Base-by-base conservation (phyloP, 2,113 vertebrate genomes). In the Petromus typicus region DNA sequence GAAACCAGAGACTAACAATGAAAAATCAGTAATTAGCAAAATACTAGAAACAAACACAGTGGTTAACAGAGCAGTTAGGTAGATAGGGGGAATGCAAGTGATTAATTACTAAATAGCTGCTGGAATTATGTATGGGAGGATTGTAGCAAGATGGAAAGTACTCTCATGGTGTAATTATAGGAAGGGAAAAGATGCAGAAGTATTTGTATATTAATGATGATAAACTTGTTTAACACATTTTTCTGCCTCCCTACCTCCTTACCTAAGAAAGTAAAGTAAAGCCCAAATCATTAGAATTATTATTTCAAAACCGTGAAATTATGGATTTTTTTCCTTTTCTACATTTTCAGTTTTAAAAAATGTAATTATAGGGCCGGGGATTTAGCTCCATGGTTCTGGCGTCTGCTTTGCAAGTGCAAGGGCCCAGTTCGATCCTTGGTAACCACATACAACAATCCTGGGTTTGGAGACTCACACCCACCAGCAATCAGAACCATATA, bases 21-120 rank as follows among this genome's bases (percentile, higher is more conserved):
- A 40, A 91, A 67, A 95, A n/a, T 75, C 89, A 57, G 10, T 89
- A 56, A 45, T 87, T n/a, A 61, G 30, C 3, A 30, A 93, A 80
- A 51, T 57, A 25, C 45, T 71, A 32, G 95, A 89, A 89, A 66
- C 13, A 34, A 88, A 69, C 25, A 32, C n/a, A 37, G n/a, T 32
- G 7, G 25, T 78, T 27, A 17, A 4, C 7, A 30, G 73, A 71
- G 16, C 23, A 48, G 11, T 48, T 75, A n/a, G n/a, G 76, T 23
- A 71, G 82, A 80, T 51, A 20, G 23, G 25, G 32, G 57, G 43
- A 91, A 80, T 30, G 59, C 10, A 37, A 23, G 64, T 57, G n/a
- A 75, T 80, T 86, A 51, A 87, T 71, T 93, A 57, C 32, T 85
- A 56, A 88, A n/a, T 75, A 91, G 37, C 7, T 27, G 2, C 66